Evolutionary conservation across 2,113 vertebrate species (phyloP).

Genomic region (Oreamnos americanus): DNA sequence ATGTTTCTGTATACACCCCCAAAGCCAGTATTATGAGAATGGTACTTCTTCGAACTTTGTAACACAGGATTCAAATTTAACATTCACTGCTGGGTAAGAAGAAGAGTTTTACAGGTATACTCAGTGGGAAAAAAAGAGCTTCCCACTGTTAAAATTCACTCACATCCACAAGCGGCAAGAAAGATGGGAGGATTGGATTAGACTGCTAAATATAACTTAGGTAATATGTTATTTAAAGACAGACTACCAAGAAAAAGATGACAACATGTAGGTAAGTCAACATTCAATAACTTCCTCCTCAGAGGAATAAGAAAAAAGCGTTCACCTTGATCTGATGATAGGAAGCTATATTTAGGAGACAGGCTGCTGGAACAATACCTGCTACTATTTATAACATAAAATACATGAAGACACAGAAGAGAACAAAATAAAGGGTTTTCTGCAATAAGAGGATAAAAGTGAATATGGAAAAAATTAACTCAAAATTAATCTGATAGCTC

Average conservation of each 20-base stretch:
- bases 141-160: constrained; percentile 38
- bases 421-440: neutral
- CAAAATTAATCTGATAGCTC: neutral
- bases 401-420: neutral
- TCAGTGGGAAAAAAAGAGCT: neutral
- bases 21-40: constrained; percentile 34
- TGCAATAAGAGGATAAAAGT: constrained; percentile 3
- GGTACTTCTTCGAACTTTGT: constrained; percentile 1
- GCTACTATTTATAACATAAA: neutral
- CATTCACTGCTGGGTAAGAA: constrained; percentile 50
- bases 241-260: constrained; percentile 15
- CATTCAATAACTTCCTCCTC: neutral
- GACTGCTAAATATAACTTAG: constrained; percentile 41
- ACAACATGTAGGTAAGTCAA: neutral
- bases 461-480: neutral
- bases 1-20: neutral
- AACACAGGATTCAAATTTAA: neutral
- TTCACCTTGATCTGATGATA: neutral
- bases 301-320: neutral
- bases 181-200: neutral
- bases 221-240: neutral
- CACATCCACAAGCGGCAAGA: neutral
- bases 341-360: neutral
- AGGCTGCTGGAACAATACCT: neutral
- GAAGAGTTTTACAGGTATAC: constrained; percentile 16